Base-by-base conservation (phyloP, 2,888 invertebrate genomes). In the Junonia oenone region DNA sequence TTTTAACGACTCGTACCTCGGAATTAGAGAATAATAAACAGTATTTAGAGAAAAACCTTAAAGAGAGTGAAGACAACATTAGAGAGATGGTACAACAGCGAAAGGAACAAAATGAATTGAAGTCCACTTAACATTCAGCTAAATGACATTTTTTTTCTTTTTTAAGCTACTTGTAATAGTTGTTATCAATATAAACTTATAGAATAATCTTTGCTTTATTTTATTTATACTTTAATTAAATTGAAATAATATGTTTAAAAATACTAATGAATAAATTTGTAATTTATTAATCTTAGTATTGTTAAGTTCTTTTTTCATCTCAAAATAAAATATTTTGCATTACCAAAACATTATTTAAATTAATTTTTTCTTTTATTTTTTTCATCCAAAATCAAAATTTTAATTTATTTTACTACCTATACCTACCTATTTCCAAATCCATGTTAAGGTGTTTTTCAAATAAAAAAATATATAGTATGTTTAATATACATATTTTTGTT, bases 21-120 rank as follows among this genome's bases (percentile, higher is more conserved):
- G 92, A 92, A 38, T 84, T 96, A 60, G 94, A 95, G 83, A 92
- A 91, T 63, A 96, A 93, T 68, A 97, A 96, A 83, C 82, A 91
- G n/a, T 96, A 95, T 77, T 86, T 97, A 68, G 95, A 96, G 73
- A 92, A 93, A 67, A 96, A 92, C 77, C 85, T 97, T 61, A 95
- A 95, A 76, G 97, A 97, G 74, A 95, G 95, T 71, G 95, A 96
- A 84, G 94, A 96, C 76, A 96, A 95, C 76, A 91, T 97, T 45
- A 89, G 97, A 66, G 97, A 97, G 91, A 93, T 97, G 92, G 93
- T 95, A 0, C 93, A 94, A 68, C 94, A 93, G 64, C 91, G 92
- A 60, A 93, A 93, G 75, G 90, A 91, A 57, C 84, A 80, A 61
- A 73, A 71, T 66, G 80, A 83, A 46, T 31, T 56, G 29, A 78